Evolutionary conservation across 1,140 invertebrate species (phyloP), one percentile per base, ranked within the genome.

Genomic region (Helicoverpa zea): DNA sequence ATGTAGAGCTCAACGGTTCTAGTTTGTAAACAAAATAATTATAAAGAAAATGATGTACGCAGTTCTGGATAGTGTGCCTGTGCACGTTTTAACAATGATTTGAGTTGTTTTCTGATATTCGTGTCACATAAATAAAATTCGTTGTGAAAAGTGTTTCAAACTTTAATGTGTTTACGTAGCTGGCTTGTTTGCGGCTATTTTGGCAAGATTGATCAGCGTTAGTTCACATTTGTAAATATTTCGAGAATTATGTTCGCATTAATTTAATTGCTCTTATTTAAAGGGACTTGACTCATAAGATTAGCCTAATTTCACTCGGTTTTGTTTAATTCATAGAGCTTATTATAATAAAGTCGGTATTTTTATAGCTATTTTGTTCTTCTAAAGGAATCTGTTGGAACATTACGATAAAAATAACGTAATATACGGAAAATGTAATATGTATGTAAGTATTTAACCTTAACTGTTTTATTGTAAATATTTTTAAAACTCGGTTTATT

Each of bases 321-420:
- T 49, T 49, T 23, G 18, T 49, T 68, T 23, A 49, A 61, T 13
- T 61, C 9, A 30, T 49, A 68, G 43, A 49, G 64, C 64, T 68
- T 49, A 49, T 49, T 12, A 49, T 68, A 68, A 68, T 66, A 68
- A 68, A 49, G 14, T 68, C 64, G 30, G 43, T 68, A 23, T 18
- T 68, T n/a, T 68, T 23, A 18, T 16, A 18, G 2, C 14, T 66
- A 16, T 66, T 9, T 18, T n/a, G n/a, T 66, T 47, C 63, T 47
- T 18, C 43, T 66, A 18, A 66, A 66, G 43, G 9, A 59, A 59
- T 29, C 23, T 29, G 58, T 43, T 43, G 35, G 35, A 43, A 43
- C 5, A 43, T 43, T 23, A 18, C 56, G 7, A 18, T 58, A 14
- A 58, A 58, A 58, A 16, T 18, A 58, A 7, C 56, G 16, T 10